These are phyloP conservation scores for Neofelis nebulosa DNA, from an alignment of 2,113 vertebrate genomes.

Conservation along the genomic window DNA sequence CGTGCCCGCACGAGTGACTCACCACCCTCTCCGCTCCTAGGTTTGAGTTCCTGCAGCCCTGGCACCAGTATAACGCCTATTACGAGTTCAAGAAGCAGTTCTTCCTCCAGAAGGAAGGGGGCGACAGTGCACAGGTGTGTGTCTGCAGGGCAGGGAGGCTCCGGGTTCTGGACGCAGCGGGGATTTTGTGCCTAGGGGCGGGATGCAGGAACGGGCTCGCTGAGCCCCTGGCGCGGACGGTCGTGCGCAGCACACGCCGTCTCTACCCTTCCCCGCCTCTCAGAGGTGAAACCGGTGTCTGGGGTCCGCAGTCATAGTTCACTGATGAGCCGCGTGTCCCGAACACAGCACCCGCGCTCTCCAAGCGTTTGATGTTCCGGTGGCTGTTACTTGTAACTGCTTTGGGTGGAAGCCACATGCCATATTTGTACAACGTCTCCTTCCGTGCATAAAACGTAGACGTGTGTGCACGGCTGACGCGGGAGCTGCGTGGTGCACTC, in stretches of 20 bases:
- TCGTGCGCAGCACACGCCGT: accelerated
- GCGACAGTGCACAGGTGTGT: constrained; percentile 80
- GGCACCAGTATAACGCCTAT: constrained; percentile 97
- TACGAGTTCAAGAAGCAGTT: constrained; percentile 99
- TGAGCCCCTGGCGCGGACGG: too few species aligned
- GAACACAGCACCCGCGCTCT: neutral
- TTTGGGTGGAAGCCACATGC: accelerated
- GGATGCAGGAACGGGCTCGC: too few species aligned
- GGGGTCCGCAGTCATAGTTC: accelerated
- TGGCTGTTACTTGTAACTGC: neutral
- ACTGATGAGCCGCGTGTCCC: neutral
- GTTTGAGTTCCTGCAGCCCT: constrained; percentile 97
- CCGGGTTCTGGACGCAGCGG: too few species aligned
- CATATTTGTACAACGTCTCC: accelerated
- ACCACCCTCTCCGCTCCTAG: constrained; percentile 76
- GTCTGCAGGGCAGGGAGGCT: neutral
- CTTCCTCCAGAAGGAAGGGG: constrained; percentile 96
- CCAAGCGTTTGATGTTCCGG: neutral
- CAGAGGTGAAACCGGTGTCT: too few species aligned
- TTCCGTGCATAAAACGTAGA: accelerated
- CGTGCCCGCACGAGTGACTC: neutral
- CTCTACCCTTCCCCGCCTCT: neutral
- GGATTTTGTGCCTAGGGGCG: too few species aligned
- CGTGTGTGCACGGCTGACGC: accelerated
- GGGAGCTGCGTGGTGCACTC: accelerated